Evolutionary conservation across 2,113 vertebrate genomes (phyloP).

Genomic region (Phrynosoma platyrhinos): DNA sequence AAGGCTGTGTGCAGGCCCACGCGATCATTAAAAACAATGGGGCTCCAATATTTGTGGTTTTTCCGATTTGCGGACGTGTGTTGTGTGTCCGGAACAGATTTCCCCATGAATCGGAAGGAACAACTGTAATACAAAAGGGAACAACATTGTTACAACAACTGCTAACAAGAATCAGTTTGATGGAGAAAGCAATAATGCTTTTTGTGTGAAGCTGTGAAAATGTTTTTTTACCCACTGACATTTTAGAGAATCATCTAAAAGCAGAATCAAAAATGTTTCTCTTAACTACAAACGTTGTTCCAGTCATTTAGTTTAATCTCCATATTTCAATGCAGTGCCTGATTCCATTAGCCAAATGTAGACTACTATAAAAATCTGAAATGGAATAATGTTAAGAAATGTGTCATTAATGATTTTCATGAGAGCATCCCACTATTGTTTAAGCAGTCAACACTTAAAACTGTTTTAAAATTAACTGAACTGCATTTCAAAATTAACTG

Average conservation of each 20-base stretch:
- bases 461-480: not conserved
- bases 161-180: not conserved
- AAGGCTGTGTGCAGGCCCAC: too few relatives aligned
- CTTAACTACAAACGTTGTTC: not conserved
- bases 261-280: constrained; percentile 34
- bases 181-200: rapidly evolving
- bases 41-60: too few relatives aligned
- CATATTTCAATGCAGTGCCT: rapidly evolving
- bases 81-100: too few relatives aligned
- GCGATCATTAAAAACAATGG: too few relatives aligned
- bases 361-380: not conserved
- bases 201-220: not conserved
- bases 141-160: not conserved
- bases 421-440: not conserved
- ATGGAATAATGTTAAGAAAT: not conserved
- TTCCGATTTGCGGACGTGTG: too few relatives aligned
- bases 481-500: not conserved
- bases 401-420: not conserved
- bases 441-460: not conserved
- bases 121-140: not conserved
- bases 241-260: constrained; percentile 6
- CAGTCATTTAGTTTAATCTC: constrained; percentile 13
- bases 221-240: not conserved
- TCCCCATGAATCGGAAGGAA: too few relatives aligned
- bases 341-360: constrained; percentile 7